Base-by-base conservation (phyloP, 2,888 invertebrate species). In the Lacanobia wlatinum region DNA sequence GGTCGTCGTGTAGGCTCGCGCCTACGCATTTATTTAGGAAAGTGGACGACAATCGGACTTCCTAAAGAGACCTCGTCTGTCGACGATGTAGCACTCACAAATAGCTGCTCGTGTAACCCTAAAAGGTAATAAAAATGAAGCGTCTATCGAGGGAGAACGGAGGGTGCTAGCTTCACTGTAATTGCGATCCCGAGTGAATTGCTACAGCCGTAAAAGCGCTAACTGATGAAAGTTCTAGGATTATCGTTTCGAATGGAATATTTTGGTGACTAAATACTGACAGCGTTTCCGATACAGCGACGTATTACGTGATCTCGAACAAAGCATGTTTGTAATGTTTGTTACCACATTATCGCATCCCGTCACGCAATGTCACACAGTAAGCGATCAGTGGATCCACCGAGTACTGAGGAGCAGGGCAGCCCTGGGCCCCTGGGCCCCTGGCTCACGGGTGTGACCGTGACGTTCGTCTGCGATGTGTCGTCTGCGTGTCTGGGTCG, bases 401-500 rank as follows among this genome's bases (percentile, higher is more conserved):
- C 55, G 28, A 28, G 28, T 3, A 28, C 28, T 28, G 28, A 28
- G 28, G 40, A 59, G 28, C 46, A 40, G 53, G 48, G 38, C 58
- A 70, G 55, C 43, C 66, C 59, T 52, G 40, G 52, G 46, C n/a
- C 60, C 60, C 52, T 16, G 77, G 50, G 62, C 58, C 59, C 40
- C 73, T n/a, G 48, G 14, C 40, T 48, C 28, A 46, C 62, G 50
- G 62, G 68, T 38, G 78, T 48, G 82, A 66, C 70, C 62, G 63
- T 79, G 79, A 66, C 79, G 79, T 68, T 60, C 43, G 70, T 64
- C 67, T 63, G 46, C 52, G 55, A 28, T n/a, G 23, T 64, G 58
- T 73, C 63, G 73, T 61, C 69, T 40, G 66, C 59, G 48, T 76
- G 82, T 78, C 79, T 80, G 52, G 72, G 55, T 58, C 83, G 34